Percentiles rank a stretch among this genome's conserved stretches.
Conservation (phyloP, 2,113 vertebrate species). For the Menidia beryllina region DNA sequence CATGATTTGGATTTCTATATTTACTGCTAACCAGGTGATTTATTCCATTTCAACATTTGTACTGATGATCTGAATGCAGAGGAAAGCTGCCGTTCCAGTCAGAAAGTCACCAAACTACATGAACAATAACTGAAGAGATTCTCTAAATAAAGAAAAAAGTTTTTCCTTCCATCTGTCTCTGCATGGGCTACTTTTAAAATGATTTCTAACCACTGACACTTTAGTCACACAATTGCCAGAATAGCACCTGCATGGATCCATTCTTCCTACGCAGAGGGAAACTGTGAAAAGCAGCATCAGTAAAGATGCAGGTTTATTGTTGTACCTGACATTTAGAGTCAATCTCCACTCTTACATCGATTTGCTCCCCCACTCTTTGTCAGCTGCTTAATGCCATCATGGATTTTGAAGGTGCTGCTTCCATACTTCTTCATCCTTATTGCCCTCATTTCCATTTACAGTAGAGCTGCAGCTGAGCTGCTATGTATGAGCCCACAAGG, state of each 20-base stretch:
- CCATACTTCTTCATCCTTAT: conserved; percentile 47
- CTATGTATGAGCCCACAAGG: conserved; percentile 34
- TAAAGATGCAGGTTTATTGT: conserved; percentile 16
- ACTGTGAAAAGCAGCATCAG: background rate
- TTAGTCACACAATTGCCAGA: conserved; percentile 5
- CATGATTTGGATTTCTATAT: background rate
- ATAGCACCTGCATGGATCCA: conserved; percentile 3
- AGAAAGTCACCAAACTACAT: too few species aligned
- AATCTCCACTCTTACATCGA: conserved; percentile 33
- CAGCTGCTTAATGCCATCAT: conserved; percentile 43
- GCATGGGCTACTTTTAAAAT: background rate
- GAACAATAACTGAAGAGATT: too few species aligned
- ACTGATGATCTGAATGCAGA: background rate
- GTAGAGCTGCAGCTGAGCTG: conserved; percentile 44
- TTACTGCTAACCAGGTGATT: background rate
- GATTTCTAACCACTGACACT: background rate
- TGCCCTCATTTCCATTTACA: conserved; percentile 53
- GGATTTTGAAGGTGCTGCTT: conserved; percentile 45
- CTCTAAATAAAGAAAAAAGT: background rate
- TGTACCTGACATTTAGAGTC: conserved; percentile 36
- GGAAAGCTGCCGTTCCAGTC: too few species aligned
- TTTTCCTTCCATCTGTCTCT: too few species aligned
- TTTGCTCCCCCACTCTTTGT: conserved; percentile 29
- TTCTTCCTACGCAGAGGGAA: conserved; percentile 8
- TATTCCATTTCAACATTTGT: background rate